Conservation (phyloP, 2,888 invertebrate species). For the Sialis fuliginosa region DNA sequence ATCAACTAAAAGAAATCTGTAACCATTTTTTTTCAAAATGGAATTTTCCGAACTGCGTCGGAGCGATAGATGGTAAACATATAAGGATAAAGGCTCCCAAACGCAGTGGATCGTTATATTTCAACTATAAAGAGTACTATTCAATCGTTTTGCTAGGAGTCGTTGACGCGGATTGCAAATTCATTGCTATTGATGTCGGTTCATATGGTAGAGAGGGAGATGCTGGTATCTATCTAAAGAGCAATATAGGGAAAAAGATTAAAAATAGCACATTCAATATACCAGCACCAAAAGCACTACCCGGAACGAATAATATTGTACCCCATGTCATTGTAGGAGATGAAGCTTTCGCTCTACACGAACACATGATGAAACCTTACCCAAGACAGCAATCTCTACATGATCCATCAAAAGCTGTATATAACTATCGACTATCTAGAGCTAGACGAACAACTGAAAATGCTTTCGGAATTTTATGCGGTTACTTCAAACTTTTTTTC, state of each 20-base stretch:
- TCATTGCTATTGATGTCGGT: conserved; percentile 11
- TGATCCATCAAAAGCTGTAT: background rate
- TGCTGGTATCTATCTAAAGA: conserved; percentile 9
- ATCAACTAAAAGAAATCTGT: conserved; percentile 1
- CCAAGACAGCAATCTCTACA: conserved; percentile 3
- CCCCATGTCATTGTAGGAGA: conserved; percentile 10
- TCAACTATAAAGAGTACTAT: conserved; percentile 14
- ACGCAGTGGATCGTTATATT: conserved; percentile 10
- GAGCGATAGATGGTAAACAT: conserved; percentile 15
- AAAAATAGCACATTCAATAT: conserved; percentile 6
- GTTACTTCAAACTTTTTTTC: too few species aligned
- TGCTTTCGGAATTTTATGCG: conserved; percentile 1
- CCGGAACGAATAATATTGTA: conserved; percentile 4
- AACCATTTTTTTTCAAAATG: conserved; percentile 6
- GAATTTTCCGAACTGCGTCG: conserved; percentile 9
- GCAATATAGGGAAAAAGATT: conserved; percentile 8
- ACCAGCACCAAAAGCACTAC: conserved; percentile 5
- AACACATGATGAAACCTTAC: conserved; percentile 6
- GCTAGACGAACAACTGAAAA: background rate
- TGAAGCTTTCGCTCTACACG: conserved; percentile 6
- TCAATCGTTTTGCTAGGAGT: conserved; percentile 15
- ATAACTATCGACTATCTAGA: conserved; percentile 3
- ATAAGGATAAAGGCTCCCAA: conserved; percentile 12
- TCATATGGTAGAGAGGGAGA: conserved; percentile 9
- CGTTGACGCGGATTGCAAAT: conserved; percentile 16